phyloP scores from a whole-genome alignment of 2,113 vertebrate species.

The Bos indicus region DNA sequence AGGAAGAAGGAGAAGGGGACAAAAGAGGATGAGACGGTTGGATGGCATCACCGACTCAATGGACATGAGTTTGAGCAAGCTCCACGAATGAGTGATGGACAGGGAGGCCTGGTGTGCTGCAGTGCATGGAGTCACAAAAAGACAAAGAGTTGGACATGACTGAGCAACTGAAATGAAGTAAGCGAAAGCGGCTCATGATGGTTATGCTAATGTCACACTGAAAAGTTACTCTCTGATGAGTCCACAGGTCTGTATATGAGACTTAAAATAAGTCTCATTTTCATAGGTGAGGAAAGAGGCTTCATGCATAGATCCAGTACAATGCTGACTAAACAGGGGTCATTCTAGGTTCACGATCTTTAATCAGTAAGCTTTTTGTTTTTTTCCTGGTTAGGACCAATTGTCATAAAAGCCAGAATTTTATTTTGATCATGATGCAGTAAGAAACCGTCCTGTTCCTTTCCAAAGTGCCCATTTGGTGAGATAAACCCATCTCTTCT shows the following conservation, averaged over 20 bases:
- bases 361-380: not conserved
- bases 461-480: not conserved
- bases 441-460: not conserved
- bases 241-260: not conserved
- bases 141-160: not conserved
- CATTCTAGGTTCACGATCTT: not conserved
- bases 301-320: not conserved
- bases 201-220: not conserved
- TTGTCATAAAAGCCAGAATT: not conserved
- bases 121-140: not conserved
- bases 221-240: not conserved
- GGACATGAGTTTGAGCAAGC: not conserved
- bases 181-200: not conserved
- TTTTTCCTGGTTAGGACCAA: not conserved
- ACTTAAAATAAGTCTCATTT: not conserved
- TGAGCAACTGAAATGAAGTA: not conserved
- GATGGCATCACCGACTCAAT: not conserved
- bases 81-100: not conserved
- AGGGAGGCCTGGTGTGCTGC: not conserved
- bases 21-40: not conserved
- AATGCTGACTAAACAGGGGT: not conserved
- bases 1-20: not conserved
- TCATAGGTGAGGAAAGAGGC: not conserved
- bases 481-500: not conserved
- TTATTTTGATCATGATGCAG: not conserved